Conservation (phyloP, 2,113 vertebrate genomes). For the Cyprinodon variegatus region DNA sequence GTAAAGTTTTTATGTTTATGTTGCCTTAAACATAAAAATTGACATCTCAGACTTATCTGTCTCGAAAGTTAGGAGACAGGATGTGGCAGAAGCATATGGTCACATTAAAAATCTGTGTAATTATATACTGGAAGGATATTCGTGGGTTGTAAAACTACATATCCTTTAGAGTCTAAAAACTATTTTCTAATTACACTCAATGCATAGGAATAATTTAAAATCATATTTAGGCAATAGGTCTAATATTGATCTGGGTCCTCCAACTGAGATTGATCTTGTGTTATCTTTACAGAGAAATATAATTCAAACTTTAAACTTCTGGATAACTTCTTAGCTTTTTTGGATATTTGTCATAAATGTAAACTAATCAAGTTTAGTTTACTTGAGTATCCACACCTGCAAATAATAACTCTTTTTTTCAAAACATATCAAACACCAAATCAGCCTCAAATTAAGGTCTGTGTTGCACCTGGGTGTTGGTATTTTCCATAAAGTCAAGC, state of each 20-base stretch:
- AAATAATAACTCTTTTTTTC: neutral
- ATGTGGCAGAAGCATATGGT: constrained; percentile 57
- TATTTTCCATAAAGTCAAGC: neutral
- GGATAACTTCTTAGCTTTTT: too few species aligned
- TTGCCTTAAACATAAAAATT: constrained; percentile 71
- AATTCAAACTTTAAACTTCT: too few species aligned
- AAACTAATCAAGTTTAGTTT: neutral
- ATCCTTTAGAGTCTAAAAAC: neutral
- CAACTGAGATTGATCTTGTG: too few species aligned
- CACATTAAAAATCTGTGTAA: constrained; percentile 8
- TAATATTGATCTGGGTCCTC: neutral
- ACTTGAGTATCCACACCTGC: neutral
- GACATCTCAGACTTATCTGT: constrained; percentile 72
- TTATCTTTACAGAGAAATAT: too few species aligned
- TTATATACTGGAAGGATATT: constrained; percentile 14
- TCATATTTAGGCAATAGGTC: neutral
- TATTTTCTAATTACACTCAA: neutral
- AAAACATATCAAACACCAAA: neutral
- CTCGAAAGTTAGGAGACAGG: constrained; percentile 62
- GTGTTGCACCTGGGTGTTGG: neutral
- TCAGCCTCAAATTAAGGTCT: neutral
- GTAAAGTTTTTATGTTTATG: constrained; percentile 58
- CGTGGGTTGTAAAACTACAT: neutral
- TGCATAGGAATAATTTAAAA: neutral
- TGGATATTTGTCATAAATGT: neutral